Evolutionary conservation across 1,140 invertebrate genomes (phyloP).

Genomic region (Ganaspis sp.): DNA sequence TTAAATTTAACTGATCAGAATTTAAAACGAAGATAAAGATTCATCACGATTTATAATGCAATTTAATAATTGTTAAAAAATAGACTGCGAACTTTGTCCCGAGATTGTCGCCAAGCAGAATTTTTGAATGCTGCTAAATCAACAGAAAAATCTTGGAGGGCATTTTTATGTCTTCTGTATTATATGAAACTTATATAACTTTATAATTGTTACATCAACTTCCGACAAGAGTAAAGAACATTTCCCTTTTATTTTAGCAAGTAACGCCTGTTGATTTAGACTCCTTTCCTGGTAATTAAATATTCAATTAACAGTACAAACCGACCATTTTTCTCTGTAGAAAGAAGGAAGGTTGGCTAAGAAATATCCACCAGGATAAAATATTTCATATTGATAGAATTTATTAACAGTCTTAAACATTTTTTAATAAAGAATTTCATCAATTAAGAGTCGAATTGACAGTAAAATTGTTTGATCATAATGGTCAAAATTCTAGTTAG

Average conservation of each 20-base stretch:
- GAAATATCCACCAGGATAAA: too few relatives aligned
- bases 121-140: neutral
- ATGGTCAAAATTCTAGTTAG: too few relatives aligned
- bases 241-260: neutral
- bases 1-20: too few relatives aligned
- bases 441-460: too few relatives aligned
- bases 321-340: neutral
- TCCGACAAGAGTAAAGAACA: neutral
- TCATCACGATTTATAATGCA: neutral
- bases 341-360: neutral
- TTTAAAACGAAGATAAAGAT: neutral
- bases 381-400: too few relatives aligned
- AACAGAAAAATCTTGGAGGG: neutral
- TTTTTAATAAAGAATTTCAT: too few relatives aligned
- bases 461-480: too few relatives aligned
- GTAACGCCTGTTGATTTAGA: constrained; percentile 13
- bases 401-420: too few relatives aligned
- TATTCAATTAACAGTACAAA: constrained; percentile 14
- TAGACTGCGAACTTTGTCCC: too few relatives aligned
- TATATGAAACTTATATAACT: neutral
- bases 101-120: too few relatives aligned
- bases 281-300: neutral
- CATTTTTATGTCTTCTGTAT: neutral
- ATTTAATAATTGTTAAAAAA: too few relatives aligned
- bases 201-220: neutral